Conservation (phyloP, 2,113 vertebrate genomes). For the Brevimyrus niger region DNA sequence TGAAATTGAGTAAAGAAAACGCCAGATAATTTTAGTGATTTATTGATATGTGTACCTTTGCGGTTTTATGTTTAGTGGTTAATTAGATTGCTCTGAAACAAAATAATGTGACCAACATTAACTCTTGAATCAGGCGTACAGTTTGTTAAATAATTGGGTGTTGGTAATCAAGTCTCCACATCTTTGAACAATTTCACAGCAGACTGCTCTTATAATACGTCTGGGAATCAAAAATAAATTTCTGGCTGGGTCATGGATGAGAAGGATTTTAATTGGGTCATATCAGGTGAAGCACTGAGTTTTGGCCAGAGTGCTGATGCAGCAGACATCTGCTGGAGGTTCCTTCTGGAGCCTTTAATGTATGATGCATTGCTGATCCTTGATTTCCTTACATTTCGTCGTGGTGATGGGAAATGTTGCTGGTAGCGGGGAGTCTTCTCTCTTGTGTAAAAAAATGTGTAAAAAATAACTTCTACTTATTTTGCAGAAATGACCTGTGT, state of each 20-base stretch:
- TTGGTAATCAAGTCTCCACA: slow-evolving; percentile 22
- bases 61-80: background rate
- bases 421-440: background rate
- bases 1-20: background rate
- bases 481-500: slow-evolving; percentile 86
- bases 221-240: background rate
- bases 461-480: slow-evolving; percentile 17
- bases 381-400: background rate
- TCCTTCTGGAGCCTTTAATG: background rate
- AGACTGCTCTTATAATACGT: background rate
- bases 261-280: background rate
- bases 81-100: background rate
- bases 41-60: background rate
- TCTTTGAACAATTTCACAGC: slow-evolving; percentile 16
- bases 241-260: background rate
- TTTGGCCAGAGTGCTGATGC: background rate
- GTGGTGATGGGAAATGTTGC: background rate
- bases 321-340: background rate
- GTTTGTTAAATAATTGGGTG: slow-evolving; percentile 26
- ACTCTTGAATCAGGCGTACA: slow-evolving; percentile 43
- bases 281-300: background rate
- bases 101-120: slow-evolving; percentile 34
- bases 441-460: slow-evolving; percentile 10
- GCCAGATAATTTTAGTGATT: background rate
- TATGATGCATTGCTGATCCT: background rate